Conservation (phyloP, 2,797 vertebrate genomes). For the Phataginus tetradactyla region DNA sequence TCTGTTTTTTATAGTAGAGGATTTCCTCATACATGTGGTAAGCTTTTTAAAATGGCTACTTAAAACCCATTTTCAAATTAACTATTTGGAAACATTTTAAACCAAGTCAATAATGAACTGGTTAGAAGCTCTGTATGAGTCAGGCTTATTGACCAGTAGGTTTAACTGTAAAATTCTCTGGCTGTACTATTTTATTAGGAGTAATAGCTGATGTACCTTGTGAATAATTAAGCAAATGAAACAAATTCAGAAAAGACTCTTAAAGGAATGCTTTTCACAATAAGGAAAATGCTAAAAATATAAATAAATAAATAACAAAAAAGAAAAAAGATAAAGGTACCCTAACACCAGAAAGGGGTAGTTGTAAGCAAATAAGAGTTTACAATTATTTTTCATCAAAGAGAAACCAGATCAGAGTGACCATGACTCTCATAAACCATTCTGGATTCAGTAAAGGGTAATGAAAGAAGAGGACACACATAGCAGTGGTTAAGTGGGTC, state of each 20-base stretch:
- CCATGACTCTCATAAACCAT: neutral
- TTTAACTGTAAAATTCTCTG: neutral
- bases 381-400: neutral
- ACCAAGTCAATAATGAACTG: neutral
- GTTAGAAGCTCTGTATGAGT: neutral
- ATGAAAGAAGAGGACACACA: neutral
- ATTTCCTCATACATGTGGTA: neutral
- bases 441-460: neutral
- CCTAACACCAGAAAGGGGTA: neutral
- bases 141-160: neutral
- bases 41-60: neutral
- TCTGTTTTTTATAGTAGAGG: neutral
- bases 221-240: conserved; percentile 4
- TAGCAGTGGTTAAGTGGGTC: neutral
- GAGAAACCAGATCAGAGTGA: neutral
- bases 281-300: neutral
- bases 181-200: neutral
- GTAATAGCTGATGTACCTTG: neutral
- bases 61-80: neutral
- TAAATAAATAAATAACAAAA: neutral
- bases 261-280: neutral
- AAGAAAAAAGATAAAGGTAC: neutral
- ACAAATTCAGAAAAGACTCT: neutral
- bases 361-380: neutral
- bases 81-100: neutral